Conservation (phyloP, 2,797 vertebrate species). For the Sebastes miniatus region DNA sequence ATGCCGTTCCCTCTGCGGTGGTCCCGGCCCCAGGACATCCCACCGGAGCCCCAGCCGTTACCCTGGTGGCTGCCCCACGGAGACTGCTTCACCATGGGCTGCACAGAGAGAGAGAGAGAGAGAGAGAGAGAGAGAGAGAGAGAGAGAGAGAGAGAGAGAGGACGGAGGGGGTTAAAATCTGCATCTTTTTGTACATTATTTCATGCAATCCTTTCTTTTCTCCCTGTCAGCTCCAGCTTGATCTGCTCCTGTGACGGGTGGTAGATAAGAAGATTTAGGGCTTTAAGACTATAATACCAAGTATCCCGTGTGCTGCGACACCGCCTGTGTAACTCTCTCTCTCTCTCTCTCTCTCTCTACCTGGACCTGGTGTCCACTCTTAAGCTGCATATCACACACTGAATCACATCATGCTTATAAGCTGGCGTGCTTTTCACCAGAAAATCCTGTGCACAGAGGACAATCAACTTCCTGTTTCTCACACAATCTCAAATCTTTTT, state of each 20-base stretch:
- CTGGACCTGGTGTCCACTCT: constrained; percentile 44
- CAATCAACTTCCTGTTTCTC: constrained; percentile 24
- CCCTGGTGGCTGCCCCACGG: constrained; percentile 95
- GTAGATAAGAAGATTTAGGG: constrained; percentile 82
- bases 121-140: too few relatives aligned
- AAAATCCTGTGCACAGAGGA: neutral
- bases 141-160: too few relatives aligned
- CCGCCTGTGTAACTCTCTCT: constrained; percentile 49
- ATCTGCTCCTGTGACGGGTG: constrained; percentile 54
- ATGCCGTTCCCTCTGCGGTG: constrained; percentile 91
- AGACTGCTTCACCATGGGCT: constrained; percentile 97
- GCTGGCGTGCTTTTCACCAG: neutral
- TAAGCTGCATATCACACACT: constrained; percentile 27
- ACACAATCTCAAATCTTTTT: neutral
- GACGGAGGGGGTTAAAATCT: neutral
- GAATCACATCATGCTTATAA: constrained; percentile 33
- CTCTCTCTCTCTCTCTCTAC: constrained; percentile 47
- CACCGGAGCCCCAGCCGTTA: constrained; percentile 93
- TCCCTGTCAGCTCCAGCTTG: constrained; percentile 36
- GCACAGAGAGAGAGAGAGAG: neutral
- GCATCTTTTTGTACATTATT: neutral
- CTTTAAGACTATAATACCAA: constrained; percentile 79
- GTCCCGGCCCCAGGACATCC: constrained; percentile 96
- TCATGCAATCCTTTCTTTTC: constrained; percentile 1
- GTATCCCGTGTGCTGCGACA: constrained; percentile 61